Percentiles rank a stretch among this genome's conserved stretches.
Evolutionary conservation across 2,113 vertebrate genomes (phyloP).

Genomic region (Saguinus midas): DNA sequence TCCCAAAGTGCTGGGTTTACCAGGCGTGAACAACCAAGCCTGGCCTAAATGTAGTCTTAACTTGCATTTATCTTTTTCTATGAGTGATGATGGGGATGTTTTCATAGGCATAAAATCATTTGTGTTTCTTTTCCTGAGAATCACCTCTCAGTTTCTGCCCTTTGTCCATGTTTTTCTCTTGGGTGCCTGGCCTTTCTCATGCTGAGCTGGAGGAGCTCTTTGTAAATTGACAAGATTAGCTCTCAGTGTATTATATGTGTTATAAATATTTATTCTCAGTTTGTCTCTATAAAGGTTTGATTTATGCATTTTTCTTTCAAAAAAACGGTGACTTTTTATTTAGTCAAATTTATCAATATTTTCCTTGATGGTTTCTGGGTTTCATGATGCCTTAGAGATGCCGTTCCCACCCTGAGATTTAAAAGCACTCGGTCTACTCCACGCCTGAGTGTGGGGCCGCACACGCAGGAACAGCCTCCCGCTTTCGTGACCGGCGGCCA

Average conservation of each 20-base stretch:
- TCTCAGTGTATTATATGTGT: not conserved
- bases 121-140: not conserved
- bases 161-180: not conserved
- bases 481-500: rapidly evolving
- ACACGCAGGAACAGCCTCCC: rapidly evolving
- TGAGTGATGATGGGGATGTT: not conserved
- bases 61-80: not conserved
- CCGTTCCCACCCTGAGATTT: not conserved
- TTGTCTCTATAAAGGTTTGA: not conserved
- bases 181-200: not conserved
- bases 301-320: not conserved
- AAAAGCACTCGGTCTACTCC: not conserved
- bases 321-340: not conserved
- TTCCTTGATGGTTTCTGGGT: not conserved
- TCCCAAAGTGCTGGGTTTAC: too few species aligned
- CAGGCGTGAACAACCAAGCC: too few species aligned
- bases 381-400: not conserved
- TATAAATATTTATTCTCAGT: not conserved
- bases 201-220: conserved; percentile 43
- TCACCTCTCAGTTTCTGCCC: not conserved
- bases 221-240: conserved; percentile 30
- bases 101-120: rapidly evolving
- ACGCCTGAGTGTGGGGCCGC: rapidly evolving
- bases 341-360: not conserved
- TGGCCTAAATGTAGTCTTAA: not conserved